Base-by-base conservation (phyloP, 2,888 invertebrate species). In the Oegoconia quadripuncta region DNA sequence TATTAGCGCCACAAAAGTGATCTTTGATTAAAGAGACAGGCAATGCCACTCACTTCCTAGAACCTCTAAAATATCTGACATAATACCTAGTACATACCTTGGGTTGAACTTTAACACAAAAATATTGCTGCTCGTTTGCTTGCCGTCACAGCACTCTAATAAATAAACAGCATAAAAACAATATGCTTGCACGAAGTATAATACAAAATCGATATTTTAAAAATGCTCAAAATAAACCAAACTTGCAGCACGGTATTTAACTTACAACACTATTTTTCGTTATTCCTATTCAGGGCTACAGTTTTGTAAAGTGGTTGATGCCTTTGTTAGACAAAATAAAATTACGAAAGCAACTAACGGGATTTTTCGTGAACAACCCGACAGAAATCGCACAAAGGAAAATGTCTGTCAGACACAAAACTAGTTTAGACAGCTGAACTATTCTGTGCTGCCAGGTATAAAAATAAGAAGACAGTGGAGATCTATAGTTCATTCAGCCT, bases 261-360 rank as follows among this genome's bases (percentile, higher is more conserved):
- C n/a, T n/a, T 9, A 11, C 13, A 32, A 22, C 22, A 4, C 16
- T 31, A 11, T 61, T 52, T 62, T 61, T 64, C 60, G 55, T 58
- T 59, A 52, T 61, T 63, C 57, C 60, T 66, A 52, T 56, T 64
- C 25, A 64, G 51, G 53, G 62, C 58, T 64, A 70, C 8, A 14
- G 7, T 28, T 5, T 67, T 67, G 70, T 72, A 69, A 66, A 75
- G 71, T 67, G 72, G 65, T 66, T 68, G 73, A 69, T 69, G 71
- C 72, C 75, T 82, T 83, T 78, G 77, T 81, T 77, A 77, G 48
- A 75, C 66, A 71, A 75, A 74, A 79, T 80, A 79, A 71, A 75
- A 74, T 79, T 80, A 79, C 75, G 78, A 82, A 77, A 81, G 80
- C 68, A 76, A 79, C 70, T 86, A 84, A 84, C 83, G 84, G 84